Evolutionary conservation across 2,888 invertebrate genomes (phyloP), one percentile per base, ranked within the genome.

Genomic region (Diaphora mendica): DNA sequence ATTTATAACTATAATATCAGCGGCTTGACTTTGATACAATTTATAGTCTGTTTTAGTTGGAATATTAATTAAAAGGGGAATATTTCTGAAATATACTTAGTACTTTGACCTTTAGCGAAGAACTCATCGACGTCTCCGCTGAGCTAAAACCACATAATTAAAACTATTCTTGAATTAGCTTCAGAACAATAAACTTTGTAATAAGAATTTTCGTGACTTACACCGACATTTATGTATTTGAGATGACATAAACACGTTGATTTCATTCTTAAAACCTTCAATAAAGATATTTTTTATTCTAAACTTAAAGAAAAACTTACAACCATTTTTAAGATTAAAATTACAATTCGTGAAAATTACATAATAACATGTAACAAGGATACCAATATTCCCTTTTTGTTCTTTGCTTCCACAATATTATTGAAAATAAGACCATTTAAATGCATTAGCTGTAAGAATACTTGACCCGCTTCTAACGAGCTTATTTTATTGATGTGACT

Each of bases 351-450:
- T 20, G 23, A 23, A 8, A 51, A 44, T 17, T 51, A 35, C 35
- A 5, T 35, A 5, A 8, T 3, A 35, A 35, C 35, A 62, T 13
- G 62, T 62, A 17, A 62, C 30, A 62, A 11, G 13, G 30, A 4
- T 30, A 62, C 26, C 62, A 30, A 30, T 17, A 30, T 30, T 5
- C 15, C 5, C 26, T 15, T 30, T 26, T 4, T 2, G 1, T 48
- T 67, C 7, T 11, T 9, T 20, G 35, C 17, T 33, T 17, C 30
- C 13, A 23, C 13, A 11, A 15, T 11, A 3, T 30, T 72, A n/a
- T 44, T 64, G 42, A 23, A 70, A 74, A 81, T 76, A n/a, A 70
- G 65, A 48, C 59, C 71, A 39, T 81, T 81, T 81, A 81, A 81
- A 81, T 81, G 81, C 76, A 81, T 66, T 68, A 68, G 70, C 68